These are phyloP conservation scores for Anguilla marmorata DNA, from an alignment of 2,797 vertebrate genomes.

Conservation along the genomic window DNA sequence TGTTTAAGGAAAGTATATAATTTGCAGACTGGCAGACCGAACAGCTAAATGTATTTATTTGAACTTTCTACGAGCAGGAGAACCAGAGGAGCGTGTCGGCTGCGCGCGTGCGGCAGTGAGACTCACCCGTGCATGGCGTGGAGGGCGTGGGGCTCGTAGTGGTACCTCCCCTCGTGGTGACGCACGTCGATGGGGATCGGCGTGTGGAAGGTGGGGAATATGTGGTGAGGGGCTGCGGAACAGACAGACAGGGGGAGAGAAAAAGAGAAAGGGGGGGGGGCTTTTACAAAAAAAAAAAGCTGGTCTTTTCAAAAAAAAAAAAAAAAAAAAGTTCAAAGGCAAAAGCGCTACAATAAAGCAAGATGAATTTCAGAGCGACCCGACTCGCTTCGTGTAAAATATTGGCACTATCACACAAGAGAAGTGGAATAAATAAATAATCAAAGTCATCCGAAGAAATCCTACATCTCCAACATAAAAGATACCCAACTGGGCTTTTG, in stretches of 20 bases:
- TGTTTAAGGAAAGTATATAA: neutral
- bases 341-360: slow-evolving; percentile 71
- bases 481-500: slow-evolving; percentile 86
- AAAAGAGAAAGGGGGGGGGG: slow-evolving; percentile 35
- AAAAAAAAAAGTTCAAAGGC: slow-evolving; percentile 73
- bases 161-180: slow-evolving; percentile 95
- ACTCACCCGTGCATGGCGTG: slow-evolving; percentile 93
- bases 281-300: slow-evolving; percentile 46
- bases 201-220: slow-evolving; percentile 91
- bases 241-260: slow-evolving; percentile 45
- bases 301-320: slow-evolving; percentile 41
- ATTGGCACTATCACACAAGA: slow-evolving; percentile 83
- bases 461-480: slow-evolving; percentile 92
- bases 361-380: slow-evolving; percentile 78
- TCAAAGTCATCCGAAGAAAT: slow-evolving; percentile 88
- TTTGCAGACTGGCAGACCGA: neutral
- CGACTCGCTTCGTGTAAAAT: slow-evolving; percentile 72
- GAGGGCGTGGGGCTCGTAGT: slow-evolving; percentile 91
- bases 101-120: neutral
- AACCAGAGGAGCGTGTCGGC: neutral
- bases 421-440: slow-evolving; percentile 92
- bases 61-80: neutral
- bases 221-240: slow-evolving; percentile 83
- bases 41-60: neutral
- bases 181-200: slow-evolving; percentile 94